phyloP scores from a whole-genome alignment of 2,113 vertebrate genomes.

The Caracal caracal region DNA sequence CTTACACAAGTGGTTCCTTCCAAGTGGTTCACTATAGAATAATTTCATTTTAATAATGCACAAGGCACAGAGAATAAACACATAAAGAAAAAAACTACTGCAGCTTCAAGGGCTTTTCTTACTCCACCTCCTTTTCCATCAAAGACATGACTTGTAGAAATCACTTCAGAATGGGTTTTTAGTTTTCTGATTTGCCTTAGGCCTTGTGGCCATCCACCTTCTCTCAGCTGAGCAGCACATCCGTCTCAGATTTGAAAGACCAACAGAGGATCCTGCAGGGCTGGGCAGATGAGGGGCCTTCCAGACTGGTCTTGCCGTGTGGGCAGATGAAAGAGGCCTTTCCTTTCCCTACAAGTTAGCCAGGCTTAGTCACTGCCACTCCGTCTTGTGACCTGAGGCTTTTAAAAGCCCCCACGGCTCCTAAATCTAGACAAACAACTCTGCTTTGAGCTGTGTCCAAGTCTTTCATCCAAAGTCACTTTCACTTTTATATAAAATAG shows the following conservation, averaged over 20 bases:
- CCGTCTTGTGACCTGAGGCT: rapidly evolving
- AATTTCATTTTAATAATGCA: constrained; percentile 5
- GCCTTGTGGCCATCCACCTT: neutral
- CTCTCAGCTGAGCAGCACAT: neutral
- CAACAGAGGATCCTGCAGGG: neutral
- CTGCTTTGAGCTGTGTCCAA: neutral
- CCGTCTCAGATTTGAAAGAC: neutral
- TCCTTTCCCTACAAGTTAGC: neutral
- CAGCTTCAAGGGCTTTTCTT: neutral
- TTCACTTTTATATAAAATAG: neutral
- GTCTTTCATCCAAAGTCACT: neutral
- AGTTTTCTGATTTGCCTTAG: neutral
- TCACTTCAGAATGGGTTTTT: neutral
- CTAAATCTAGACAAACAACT: neutral
- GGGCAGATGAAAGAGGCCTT: neutral
- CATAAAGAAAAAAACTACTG: neutral
- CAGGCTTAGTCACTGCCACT: neutral
- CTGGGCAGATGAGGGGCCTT: neutral
- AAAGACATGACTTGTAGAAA: neutral
- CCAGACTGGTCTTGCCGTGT: neutral
- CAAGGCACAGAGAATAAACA: neutral
- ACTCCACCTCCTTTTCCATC: neutral
- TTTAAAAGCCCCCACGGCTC: neutral
- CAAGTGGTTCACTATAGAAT: neutral
- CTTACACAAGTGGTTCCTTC: neutral